These are phyloP conservation scores for Falco berigora DNA, from an alignment of 2,797 vertebrate species.

Conservation along the genomic window DNA sequence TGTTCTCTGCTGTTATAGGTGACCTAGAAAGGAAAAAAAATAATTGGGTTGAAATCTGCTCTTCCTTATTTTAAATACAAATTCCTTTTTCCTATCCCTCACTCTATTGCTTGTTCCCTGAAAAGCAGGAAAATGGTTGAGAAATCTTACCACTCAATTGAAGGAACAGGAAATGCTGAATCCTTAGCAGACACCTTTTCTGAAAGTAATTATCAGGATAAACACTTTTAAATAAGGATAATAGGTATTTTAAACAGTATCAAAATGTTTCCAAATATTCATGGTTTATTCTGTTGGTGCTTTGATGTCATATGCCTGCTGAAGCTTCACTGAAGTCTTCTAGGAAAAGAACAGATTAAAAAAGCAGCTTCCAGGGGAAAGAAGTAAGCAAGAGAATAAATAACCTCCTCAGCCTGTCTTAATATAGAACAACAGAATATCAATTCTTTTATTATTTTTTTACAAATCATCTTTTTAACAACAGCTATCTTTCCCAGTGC, in stretches of 20 bases:
- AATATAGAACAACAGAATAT: neutral
- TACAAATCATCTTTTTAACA: neutral
- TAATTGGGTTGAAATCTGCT: neutral
- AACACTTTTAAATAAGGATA: slow-evolving; percentile 12
- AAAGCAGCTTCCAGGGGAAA: neutral
- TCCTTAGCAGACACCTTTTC: neutral
- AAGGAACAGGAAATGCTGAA: neutral
- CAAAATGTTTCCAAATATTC: neutral
- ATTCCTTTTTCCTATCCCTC: neutral
- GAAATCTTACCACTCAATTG: neutral
- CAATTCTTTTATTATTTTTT: neutral
- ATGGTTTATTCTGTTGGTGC: neutral
- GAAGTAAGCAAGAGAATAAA: neutral
- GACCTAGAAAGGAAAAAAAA: slow-evolving; percentile 10
- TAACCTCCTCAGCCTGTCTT: neutral
- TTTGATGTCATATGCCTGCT: neutral
- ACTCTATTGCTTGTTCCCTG: neutral
- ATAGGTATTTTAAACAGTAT: neutral
- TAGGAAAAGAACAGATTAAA: neutral
- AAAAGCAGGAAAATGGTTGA: neutral
- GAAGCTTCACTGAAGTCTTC: neutral
- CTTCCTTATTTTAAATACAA: slow-evolving; percentile 12
- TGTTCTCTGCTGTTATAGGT: neutral
- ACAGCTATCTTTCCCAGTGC: neutral
- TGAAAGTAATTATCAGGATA: neutral